These are phyloP conservation scores for Tinamus major DNA, from an alignment of 2,797 vertebrate genomes.

Conservation along the genomic window DNA sequence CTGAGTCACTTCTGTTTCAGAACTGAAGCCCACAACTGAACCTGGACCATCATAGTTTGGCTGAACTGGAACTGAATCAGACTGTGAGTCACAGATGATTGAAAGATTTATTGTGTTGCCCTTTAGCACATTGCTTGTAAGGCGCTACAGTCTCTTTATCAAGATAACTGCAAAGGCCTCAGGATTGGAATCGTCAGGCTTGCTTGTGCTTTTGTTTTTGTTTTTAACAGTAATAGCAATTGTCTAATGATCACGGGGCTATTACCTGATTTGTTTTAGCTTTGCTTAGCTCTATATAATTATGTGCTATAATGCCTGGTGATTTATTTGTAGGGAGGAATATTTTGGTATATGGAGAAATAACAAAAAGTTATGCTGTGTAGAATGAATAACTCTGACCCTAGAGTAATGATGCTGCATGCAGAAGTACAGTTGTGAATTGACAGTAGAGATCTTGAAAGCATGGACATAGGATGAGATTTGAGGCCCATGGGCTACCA, in stretches of 20 bases:
- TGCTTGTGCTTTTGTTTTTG: background rate
- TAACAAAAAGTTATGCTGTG: background rate
- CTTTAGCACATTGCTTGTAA: background rate
- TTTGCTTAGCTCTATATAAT: slow-evolving; percentile 21
- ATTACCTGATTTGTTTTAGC: slow-evolving; percentile 1
- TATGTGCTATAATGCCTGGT: background rate
- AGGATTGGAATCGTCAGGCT: background rate
- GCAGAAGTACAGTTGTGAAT: background rate
- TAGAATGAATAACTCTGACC: background rate
- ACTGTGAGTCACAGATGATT: slow-evolving; percentile 6
- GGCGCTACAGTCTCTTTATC: background rate
- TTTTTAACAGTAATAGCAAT: background rate
- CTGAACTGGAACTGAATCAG: background rate
- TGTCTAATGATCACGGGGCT: background rate
- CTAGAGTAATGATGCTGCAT: background rate
- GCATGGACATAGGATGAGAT: background rate
- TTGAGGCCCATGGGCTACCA: background rate
- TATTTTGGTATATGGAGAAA: background rate
- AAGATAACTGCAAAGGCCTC: slow-evolving; percentile 1
- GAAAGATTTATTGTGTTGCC: slow-evolving; percentile 11
- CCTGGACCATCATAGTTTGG: background rate
- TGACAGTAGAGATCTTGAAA: background rate
- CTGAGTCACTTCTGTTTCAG: background rate
- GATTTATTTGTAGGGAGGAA: too few species aligned
- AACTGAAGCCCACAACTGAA: background rate